Evolutionary conservation across 2,888 invertebrate species (phyloP).

Genomic region (Iphiclides podalirius): DNA sequence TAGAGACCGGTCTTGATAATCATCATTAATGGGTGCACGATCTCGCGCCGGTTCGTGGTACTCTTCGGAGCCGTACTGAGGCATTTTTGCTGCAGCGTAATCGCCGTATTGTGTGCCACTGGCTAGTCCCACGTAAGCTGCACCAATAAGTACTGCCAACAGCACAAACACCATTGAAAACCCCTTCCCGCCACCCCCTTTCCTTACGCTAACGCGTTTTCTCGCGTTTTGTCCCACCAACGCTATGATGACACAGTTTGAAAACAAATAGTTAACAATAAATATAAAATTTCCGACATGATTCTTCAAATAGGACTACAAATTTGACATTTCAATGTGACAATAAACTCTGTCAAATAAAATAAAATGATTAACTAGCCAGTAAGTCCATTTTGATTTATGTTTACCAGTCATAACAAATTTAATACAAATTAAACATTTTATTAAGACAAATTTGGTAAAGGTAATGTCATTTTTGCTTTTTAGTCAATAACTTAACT

Average conservation of each 20-base stretch:
- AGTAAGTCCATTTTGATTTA: slow-evolving; percentile 3
- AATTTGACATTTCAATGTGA: slow-evolving; percentile 57
- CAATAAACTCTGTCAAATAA: slow-evolving; percentile 29
- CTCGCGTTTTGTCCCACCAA: slow-evolving; percentile 14
- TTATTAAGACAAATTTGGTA: too few relatives aligned
- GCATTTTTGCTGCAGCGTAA: slow-evolving; percentile 57
- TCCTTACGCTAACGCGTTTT: slow-evolving; percentile 12
- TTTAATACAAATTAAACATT: too few relatives aligned
- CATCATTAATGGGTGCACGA: slow-evolving; percentile 34
- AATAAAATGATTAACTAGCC: slow-evolving; percentile 13
- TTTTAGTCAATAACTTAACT: too few relatives aligned
- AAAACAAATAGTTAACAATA: slow-evolving; percentile 16
- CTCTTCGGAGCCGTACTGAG: slow-evolving; percentile 47
- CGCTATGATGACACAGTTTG: slow-evolving; percentile 28
- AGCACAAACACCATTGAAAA: slow-evolving; percentile 28
- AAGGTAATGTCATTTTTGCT: too few relatives aligned
- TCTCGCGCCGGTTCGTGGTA: slow-evolving; percentile 42
- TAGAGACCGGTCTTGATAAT: slow-evolving; percentile 51
- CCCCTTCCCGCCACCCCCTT: slow-evolving; percentile 18
- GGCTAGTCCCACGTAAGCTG: slow-evolving; percentile 38
- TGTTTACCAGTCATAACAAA: too few relatives aligned
- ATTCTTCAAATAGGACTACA: slow-evolving; percentile 50
- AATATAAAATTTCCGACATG: slow-evolving; percentile 47
- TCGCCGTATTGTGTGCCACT: slow-evolving; percentile 46
- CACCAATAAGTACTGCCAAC: slow-evolving; percentile 33